Base-by-base conservation (phyloP, 2,888 invertebrate species). In the Clitarchus hookeri region DNA sequence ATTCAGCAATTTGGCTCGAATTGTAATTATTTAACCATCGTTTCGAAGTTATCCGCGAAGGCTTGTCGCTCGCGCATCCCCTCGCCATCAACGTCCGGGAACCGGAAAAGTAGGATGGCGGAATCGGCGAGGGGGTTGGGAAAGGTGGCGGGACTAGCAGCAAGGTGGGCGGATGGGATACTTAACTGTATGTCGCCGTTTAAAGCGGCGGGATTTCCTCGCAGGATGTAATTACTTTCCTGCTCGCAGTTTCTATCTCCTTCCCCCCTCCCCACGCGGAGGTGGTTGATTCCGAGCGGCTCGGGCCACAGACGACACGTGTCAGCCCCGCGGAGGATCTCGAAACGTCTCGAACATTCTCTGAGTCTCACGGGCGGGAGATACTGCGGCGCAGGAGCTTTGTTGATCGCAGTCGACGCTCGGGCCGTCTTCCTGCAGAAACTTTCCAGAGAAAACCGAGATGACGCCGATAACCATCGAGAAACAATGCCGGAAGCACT, bases 21-120 rank as follows among this genome's bases (percentile, higher is more conserved):
- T 82, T 82, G 82, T 82, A 82, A 82, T 82, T 82, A 82, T 82
- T 82, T 82, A 36, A 82, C 82, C 44, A 36, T 82, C 82, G 82
- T 27, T 82, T 27, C 82, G 36, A 82, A 82, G 82, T 82, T 44
- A 0, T 65, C 65, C 23, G n/a, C 8, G 65, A 65, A 6, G 23
- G 6, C 65, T 65, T 65, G 23, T 65, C n/a, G 8, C n/a, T n/a
- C 65, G 11, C n/a, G 8, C 65, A 19, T 4, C n/a, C 0, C 65
- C 65, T n/a, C 23, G 13, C 65, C 65, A 2, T n/a, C 65, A 65
- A 8, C 65, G 65, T 16, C 11, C 19, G 11, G 65, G 65, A 65
- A 65, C 65, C 11, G 8, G 65, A n/a, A n/a, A 19, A 65, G 65
- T 19, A 23, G n/a, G 16, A 19, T n/a, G 65, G 65, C 0, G 8